phyloP scores from a whole-genome alignment of 2,888 invertebrate species.

The Amblyteles armatorius region DNA sequence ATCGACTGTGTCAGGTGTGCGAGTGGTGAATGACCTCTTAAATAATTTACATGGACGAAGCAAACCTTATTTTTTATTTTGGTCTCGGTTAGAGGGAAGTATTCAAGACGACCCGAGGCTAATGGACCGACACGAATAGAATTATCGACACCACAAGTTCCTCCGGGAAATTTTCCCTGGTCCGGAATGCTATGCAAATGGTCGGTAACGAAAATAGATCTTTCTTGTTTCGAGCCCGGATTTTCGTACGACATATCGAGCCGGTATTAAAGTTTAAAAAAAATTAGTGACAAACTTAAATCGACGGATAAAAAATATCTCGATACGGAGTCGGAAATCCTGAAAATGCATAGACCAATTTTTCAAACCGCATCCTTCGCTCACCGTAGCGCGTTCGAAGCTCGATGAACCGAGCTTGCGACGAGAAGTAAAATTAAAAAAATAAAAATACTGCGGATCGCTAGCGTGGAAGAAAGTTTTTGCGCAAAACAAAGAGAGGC shows the following conservation, averaged over 20 bases:
- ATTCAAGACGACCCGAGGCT: constrained; percentile 22
- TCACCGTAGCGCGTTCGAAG: background rate
- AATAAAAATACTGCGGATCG: constrained; percentile 28
- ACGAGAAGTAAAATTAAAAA: constrained; percentile 11
- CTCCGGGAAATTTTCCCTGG: background rate
- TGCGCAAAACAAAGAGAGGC: constrained; percentile 33
- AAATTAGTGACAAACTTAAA: too few species aligned
- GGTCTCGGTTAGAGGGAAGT: background rate
- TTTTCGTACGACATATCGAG: background rate
- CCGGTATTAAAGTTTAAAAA: too few species aligned
- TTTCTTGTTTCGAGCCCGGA: background rate
- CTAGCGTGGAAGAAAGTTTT: constrained; percentile 44
- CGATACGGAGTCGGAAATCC: too few species aligned
- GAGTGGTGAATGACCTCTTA: constrained; percentile 60
- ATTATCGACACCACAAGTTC: constrained; percentile 11
- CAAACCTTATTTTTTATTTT: background rate
- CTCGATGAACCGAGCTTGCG: background rate
- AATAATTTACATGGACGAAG: constrained; percentile 22
- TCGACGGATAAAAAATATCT: too few species aligned
- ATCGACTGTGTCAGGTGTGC: constrained; percentile 28
- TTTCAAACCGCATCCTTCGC: background rate
- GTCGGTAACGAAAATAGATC: background rate
- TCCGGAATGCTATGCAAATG: background rate
- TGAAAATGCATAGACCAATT: too few species aligned
- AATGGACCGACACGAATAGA: constrained; percentile 3